Conservation (phyloP, 1,140 invertebrate species). For the Sminthurinus signatus region DNA sequence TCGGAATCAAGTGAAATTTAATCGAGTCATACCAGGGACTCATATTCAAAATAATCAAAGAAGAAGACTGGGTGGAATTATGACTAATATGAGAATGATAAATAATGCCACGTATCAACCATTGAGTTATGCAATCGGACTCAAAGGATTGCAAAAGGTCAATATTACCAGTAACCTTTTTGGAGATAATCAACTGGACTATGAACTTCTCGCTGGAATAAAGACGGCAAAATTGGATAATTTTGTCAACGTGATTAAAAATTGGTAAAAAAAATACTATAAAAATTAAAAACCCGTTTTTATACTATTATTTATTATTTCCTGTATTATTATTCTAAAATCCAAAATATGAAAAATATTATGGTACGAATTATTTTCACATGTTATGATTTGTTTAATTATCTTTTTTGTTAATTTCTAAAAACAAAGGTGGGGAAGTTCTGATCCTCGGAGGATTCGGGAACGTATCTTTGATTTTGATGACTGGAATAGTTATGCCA, state of each 20-base stretch:
- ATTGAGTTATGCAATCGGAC: slow-evolving; percentile 77
- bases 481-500: slow-evolving; percentile 97
- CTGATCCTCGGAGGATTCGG: slow-evolving; percentile 62
- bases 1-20: slow-evolving; percentile 70
- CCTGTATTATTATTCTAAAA: too few relatives aligned
- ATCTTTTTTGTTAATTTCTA: slow-evolving; percentile 9
- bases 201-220: slow-evolving; percentile 88
- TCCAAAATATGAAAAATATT: too few relatives aligned
- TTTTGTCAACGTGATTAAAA: slow-evolving; percentile 77
- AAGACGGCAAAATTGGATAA: slow-evolving; percentile 81
- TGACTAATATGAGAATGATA: slow-evolving; percentile 22
- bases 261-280: slow-evolving; percentile 64
- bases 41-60: slow-evolving; percentile 25
- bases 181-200: slow-evolving; percentile 76
- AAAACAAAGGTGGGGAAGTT: slow-evolving; percentile 71
- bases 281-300: too few relatives aligned
- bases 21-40: slow-evolving; percentile 50
- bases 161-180: slow-evolving; percentile 85
- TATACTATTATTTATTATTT: too few relatives aligned
- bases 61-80: not conserved
- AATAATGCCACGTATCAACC: slow-evolving; percentile 47
- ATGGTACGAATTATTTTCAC: too few relatives aligned
- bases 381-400: not conserved
- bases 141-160: slow-evolving; percentile 92
- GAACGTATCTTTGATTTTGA: slow-evolving; percentile 96